Evolutionary conservation across 2,113 vertebrate genomes (phyloP).

Genomic region (Brachypodius melanocephalos): DNA sequence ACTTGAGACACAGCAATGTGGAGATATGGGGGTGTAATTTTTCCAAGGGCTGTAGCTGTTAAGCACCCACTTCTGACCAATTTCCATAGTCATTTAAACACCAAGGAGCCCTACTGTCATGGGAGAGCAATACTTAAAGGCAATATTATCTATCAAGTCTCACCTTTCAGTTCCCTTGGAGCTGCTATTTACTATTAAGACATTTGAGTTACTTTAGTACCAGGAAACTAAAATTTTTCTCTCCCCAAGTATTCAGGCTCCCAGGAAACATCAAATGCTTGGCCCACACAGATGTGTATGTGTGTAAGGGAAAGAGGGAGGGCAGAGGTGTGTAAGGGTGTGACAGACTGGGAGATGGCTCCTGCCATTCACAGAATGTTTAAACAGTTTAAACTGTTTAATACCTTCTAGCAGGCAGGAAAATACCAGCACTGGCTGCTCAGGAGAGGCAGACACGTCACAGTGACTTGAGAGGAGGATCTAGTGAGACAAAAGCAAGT

Average conservation of each 20-base stretch:
- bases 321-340: background rate
- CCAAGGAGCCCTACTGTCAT: background rate
- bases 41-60: background rate
- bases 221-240: background rate
- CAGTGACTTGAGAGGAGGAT: background rate
- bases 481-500: background rate
- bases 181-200: background rate
- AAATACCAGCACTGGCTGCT: background rate
- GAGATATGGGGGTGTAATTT: background rate
- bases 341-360: background rate
- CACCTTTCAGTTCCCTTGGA: background rate
- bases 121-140: background rate
- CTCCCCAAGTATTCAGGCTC: background rate
- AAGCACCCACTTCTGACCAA: background rate
- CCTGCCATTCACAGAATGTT: background rate
- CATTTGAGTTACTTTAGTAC: background rate
- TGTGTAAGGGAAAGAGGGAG: background rate
- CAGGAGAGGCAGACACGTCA: background rate
- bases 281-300: rapidly evolving
- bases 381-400: background rate
- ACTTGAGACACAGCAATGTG: background rate
- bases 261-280: background rate
- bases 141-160: background rate
- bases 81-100: background rate
- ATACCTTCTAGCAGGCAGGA: background rate